phyloP scores from a whole-genome alignment of 2,797 vertebrate species.

The Oryzias sinensis region DNA sequence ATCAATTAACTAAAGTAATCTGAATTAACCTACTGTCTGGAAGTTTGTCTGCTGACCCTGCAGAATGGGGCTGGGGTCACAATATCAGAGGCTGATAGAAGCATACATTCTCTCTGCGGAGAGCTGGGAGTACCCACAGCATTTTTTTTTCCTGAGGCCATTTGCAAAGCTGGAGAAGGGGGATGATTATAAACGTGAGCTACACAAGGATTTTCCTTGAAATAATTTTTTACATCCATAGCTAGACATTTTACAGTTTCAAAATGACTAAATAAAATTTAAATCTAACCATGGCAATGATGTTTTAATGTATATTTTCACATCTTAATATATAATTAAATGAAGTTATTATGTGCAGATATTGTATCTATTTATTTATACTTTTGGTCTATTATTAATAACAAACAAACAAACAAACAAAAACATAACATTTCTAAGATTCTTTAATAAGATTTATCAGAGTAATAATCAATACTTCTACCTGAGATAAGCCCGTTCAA shows the following conservation, averaged over 20 bases:
- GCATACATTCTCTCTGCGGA: slow-evolving; percentile 65
- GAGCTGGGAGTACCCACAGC: slow-evolving; percentile 56
- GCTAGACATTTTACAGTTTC: slow-evolving; percentile 29
- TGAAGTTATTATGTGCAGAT: not conserved
- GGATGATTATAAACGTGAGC: slow-evolving; percentile 61
- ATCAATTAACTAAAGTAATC: slow-evolving; percentile 87
- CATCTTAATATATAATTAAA: not conserved
- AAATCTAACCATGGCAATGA: too few species aligned
- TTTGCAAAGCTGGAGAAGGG: slow-evolving; percentile 68
- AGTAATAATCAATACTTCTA: not conserved
- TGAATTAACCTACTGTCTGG: slow-evolving; percentile 84
- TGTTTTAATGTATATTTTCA: too few species aligned
- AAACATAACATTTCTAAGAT: too few species aligned
- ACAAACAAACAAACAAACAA: not conserved
- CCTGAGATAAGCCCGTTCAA: slow-evolving; percentile 84
- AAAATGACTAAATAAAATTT: slow-evolving; percentile 21
- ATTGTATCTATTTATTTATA: not conserved
- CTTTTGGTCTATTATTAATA: slow-evolving; percentile 1
- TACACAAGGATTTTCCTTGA: slow-evolving; percentile 54
- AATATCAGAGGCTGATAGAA: slow-evolving; percentile 53
- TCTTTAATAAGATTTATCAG: too few species aligned
- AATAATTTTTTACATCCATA: slow-evolving; percentile 45
- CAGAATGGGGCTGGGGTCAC: slow-evolving; percentile 78
- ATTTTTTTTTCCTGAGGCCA: slow-evolving; percentile 58
- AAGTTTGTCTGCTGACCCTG: slow-evolving; percentile 83